Conservation (phyloP, 2,888 invertebrate genomes). For the Antitype chi region DNA sequence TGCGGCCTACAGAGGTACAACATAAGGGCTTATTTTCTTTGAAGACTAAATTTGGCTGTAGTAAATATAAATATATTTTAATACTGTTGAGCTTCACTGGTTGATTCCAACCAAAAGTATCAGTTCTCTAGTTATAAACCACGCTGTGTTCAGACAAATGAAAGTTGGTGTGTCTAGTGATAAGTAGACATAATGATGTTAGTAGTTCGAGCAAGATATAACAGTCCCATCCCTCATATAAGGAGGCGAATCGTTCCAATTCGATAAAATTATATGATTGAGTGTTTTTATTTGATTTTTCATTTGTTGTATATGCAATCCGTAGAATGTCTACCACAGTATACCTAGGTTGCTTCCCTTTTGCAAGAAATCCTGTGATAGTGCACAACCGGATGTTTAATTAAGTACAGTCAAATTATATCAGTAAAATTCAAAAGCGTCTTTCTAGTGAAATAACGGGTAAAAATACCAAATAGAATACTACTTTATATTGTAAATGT, state of each 20-base stretch:
- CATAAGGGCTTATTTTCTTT: too few relatives aligned
- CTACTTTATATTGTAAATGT: too few relatives aligned
- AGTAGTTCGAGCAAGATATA: not conserved
- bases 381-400: not conserved
- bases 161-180: not conserved
- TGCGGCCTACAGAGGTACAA: not conserved
- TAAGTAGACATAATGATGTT: slow-evolving; percentile 13
- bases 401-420: not conserved
- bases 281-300: not conserved
- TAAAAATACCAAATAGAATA: too few relatives aligned
- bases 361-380: not conserved
- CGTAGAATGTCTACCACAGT: not conserved
- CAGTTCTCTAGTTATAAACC: not conserved
- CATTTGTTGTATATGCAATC: not conserved
- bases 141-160: not conserved
- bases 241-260: not conserved
- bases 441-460: too few relatives aligned
- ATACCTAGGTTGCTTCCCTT: not conserved
- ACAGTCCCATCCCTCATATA: not conserved
- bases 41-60: too few relatives aligned
- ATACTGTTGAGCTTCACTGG: too few relatives aligned
- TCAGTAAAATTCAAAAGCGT: too few relatives aligned
- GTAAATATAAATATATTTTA: too few relatives aligned
- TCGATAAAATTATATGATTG: slow-evolving; percentile 11
- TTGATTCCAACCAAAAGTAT: too few relatives aligned